Conservation (phyloP, 2,113 vertebrate genomes). For the Crotalus helleri region DNA sequence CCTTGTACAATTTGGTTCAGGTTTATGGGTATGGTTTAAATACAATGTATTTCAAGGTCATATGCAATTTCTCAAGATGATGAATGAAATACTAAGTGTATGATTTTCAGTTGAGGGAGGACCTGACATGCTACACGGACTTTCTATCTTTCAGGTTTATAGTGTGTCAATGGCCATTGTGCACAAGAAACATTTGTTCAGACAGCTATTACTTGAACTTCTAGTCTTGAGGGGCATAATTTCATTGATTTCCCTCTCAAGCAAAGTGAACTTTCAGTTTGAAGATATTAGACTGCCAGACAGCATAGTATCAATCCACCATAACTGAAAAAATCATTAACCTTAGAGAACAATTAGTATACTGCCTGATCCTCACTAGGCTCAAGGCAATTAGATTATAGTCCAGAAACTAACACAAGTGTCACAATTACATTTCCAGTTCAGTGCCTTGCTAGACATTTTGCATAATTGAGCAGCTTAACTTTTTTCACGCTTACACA, state of each 20-base stretch:
- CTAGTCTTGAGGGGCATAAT: background rate
- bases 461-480: conserved; percentile 8
- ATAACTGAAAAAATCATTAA: conserved; percentile 29
- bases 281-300: conserved; percentile 30
- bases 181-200: background rate
- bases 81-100: background rate
- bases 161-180: accelerated
- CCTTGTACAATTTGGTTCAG: background rate
- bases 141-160: conserved; percentile 12
- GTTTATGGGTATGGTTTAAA: background rate
- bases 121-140: accelerated
- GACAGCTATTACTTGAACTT: background rate
- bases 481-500: background rate
- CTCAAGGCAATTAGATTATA: background rate
- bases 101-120: background rate
- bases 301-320: background rate
- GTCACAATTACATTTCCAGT: conserved; percentile 24
- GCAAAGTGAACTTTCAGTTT: conserved; percentile 32
- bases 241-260: background rate
- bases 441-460: background rate
- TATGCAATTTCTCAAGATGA: background rate
- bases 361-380: conserved; percentile 6
- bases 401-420: conserved; percentile 24
- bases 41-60: background rate
- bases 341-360: conserved; percentile 31